Conservation (phyloP, 1,140 invertebrate species). For the Probaryconus sp. region DNA sequence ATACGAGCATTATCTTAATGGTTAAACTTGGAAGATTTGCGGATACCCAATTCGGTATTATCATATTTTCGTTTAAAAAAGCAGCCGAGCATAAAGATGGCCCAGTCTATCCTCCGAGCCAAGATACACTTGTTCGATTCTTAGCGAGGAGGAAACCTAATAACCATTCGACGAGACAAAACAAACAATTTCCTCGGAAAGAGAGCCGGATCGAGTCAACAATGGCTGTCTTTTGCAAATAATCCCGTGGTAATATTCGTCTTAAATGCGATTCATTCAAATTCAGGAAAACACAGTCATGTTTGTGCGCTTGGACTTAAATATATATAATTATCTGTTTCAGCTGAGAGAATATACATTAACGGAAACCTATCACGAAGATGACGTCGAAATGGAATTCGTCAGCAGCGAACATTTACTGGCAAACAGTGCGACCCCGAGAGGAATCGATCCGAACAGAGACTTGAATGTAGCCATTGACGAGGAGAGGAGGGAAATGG, state of each 20-base stretch:
- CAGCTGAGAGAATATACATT: slow-evolving; percentile 92
- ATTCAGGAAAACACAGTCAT: too few species aligned
- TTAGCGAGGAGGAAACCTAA: too few species aligned
- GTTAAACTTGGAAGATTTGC: slow-evolving; percentile 41
- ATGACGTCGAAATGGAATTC: slow-evolving; percentile 84
- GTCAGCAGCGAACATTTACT: slow-evolving; percentile 84
- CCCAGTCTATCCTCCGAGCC: too few species aligned
- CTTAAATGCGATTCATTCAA: too few species aligned
- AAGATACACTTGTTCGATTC: too few species aligned
- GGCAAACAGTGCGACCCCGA: slow-evolving; percentile 81
- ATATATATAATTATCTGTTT: slow-evolving; percentile 57
- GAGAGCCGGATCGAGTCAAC: neutral
- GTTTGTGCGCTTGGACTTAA: too few species aligned
- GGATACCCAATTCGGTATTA: slow-evolving; percentile 26
- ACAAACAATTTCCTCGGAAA: too few species aligned
- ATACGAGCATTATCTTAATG: slow-evolving; percentile 30
- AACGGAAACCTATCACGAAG: slow-evolving; percentile 90
- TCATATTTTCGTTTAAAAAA: slow-evolving; percentile 10
- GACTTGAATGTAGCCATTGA: slow-evolving; percentile 88
- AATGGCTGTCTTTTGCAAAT: neutral
- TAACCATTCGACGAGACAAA: too few species aligned
- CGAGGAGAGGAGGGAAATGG: slow-evolving; percentile 84
- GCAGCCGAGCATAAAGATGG: neutral
- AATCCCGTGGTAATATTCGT: too few species aligned
- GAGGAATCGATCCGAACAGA: slow-evolving; percentile 83